Evolutionary conservation across 2,888 invertebrate genomes (phyloP), one percentile per base, ranked within the genome.

Genomic region (Carabus problematicus): DNA sequence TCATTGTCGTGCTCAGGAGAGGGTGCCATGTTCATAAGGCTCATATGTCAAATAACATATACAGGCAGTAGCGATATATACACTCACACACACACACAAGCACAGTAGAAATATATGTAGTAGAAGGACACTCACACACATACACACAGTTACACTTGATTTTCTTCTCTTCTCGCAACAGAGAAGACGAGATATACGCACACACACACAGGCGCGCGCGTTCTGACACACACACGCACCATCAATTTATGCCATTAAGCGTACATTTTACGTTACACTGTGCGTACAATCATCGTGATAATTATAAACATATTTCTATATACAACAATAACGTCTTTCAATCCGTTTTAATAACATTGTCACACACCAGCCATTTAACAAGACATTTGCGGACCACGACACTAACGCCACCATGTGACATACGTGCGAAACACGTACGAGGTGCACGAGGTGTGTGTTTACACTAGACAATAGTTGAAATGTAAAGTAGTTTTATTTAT

Each of bases 1-100:
- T 89, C 88, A 84, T 87, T 88, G 84, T 89, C 89, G 84, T 89
- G 88, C 83, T 90, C 89, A 83, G 90, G 90, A 83, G 89, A 88
- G 85, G 90, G 90, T 86, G 90, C 89, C 91, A 91, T 91, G 85
- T 88, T 88, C 69, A 39, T 39, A 67, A 16, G 49, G 19, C 70
- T 64, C 69, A 60, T 40, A 58, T 43, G 63, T 64, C 56, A 52
- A 61, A 8, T 49, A 52, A 41, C 41, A 54, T 40, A 39, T 60
- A 49, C 47, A 47, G 43, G 12, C 47, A n/a, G 16, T 39, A 59
- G 58, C 14, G 8, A 56, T 19, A 58, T 18, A 66, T 29, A 64
- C 11, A 41, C 56, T 7, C 29, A 47, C 56, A 41, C 43, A 67
- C 52, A 66, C 9, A 52, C 67, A 69, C 29, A 18, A 18, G n/a